phyloP scores from a whole-genome alignment of 2,797 vertebrate species.

The Rhodeus uyekii region DNA sequence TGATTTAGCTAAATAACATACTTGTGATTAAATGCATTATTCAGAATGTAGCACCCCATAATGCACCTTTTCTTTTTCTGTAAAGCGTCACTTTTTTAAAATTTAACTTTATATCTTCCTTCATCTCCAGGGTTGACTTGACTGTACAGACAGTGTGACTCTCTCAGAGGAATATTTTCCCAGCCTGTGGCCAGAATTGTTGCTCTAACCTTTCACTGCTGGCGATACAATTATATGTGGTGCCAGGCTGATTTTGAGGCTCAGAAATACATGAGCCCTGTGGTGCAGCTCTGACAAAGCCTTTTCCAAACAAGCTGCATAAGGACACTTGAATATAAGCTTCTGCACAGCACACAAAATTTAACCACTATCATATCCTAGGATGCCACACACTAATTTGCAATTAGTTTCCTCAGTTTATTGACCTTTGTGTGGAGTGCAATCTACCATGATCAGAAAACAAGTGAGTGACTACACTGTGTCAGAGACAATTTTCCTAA shows the following conservation, averaged over 20 bases:
- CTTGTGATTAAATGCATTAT: not conserved
- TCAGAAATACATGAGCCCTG: conserved; percentile 41
- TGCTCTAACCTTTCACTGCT: conserved; percentile 41
- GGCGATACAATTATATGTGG: conserved; percentile 44
- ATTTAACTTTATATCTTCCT: not conserved
- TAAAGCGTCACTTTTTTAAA: not conserved
- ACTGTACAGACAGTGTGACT: conserved; percentile 25
- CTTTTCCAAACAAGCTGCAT: conserved; percentile 42
- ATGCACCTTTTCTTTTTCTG: not conserved
- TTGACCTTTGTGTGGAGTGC: not conserved
- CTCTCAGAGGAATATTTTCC: conserved; percentile 33
- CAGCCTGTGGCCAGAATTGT: conserved; percentile 13
- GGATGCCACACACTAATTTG: not conserved
- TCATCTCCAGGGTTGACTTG: conserved; percentile 1
- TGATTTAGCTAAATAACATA: not conserved
- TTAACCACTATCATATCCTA: conserved; percentile 25
- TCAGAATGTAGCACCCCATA: not conserved
- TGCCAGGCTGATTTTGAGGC: conserved; percentile 28
- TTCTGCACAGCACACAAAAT: conserved; percentile 6
- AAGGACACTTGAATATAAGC: conserved; percentile 18
- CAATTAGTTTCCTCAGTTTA: not conserved
- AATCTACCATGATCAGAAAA: conserved; percentile 4
- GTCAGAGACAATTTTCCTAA: conserved; percentile 2
- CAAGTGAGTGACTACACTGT: conserved; percentile 9
- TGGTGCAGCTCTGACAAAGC: conserved; percentile 47